phyloP scores from a whole-genome alignment of 1,140 invertebrate genomes.

The Oryctes rhinoceros region DNA sequence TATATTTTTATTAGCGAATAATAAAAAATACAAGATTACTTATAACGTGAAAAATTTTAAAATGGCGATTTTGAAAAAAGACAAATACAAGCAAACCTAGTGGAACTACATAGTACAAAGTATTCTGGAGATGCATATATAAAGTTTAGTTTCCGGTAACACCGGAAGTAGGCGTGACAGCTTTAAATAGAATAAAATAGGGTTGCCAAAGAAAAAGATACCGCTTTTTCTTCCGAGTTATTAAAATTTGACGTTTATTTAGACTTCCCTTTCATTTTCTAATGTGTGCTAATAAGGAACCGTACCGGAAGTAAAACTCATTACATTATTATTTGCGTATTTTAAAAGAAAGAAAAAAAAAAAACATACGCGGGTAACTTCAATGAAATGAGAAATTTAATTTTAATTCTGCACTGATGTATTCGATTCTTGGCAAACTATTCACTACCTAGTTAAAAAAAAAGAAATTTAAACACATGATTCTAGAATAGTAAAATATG shows the following conservation, averaged over 20 bases:
- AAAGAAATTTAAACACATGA: not conserved
- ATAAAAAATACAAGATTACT: too few relatives aligned
- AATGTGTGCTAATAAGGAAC: not conserved
- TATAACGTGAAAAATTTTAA: too few relatives aligned
- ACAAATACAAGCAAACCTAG: too few relatives aligned
- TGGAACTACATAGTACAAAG: too few relatives aligned
- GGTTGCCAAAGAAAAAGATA: not conserved
- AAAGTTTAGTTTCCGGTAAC: not conserved
- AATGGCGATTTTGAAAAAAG: too few relatives aligned
- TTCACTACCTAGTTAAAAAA: not conserved
- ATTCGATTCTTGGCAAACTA: not conserved
- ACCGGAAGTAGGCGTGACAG: not conserved
- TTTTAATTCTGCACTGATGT: not conserved
- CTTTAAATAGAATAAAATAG: not conserved
- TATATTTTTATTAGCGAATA: too few relatives aligned
- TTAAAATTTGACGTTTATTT: too few relatives aligned
- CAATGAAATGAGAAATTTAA: not conserved
- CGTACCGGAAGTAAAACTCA: not conserved
- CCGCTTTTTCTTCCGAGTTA: not conserved
- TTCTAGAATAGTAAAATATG: slow-evolving; percentile 9
- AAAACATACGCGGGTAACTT: not conserved
- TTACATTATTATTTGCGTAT: not conserved
- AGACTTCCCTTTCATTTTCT: not conserved
- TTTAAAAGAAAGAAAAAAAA: not conserved
- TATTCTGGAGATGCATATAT: not conserved